A percentile compares a stretch with the other conserved stretches of the same genome.
Evolutionary conservation across 2,113 vertebrate species (phyloP).

Genomic region (Tachycineta bicolor): DNA sequence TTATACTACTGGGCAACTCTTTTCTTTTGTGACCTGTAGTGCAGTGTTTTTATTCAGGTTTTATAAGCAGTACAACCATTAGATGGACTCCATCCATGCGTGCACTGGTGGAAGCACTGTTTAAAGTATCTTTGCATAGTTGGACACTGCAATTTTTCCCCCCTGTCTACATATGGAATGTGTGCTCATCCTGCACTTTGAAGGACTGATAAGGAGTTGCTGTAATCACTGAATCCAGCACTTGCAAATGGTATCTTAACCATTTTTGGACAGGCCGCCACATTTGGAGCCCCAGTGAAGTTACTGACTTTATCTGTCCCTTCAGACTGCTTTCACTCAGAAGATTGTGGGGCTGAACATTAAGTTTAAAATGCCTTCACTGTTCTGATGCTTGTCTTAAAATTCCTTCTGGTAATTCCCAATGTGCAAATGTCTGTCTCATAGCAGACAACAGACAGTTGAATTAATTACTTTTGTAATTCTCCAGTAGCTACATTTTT

Average conservation of each 20-base stretch:
- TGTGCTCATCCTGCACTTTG: not conserved
- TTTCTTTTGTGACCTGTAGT: not conserved
- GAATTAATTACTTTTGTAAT: not conserved
- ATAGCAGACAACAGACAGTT: not conserved
- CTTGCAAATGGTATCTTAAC: not conserved
- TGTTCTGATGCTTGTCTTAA: not conserved
- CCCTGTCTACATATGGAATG: rapidly evolving
- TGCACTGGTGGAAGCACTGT: not conserved
- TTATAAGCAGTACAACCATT: rapidly evolving
- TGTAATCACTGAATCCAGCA: not conserved
- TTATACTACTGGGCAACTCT: not conserved
- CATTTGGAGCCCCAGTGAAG: rapidly evolving
- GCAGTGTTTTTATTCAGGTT: not conserved
- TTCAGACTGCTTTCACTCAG: not conserved
- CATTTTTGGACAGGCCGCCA: not conserved
- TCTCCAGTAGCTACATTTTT: not conserved
- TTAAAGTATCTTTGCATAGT: not conserved
- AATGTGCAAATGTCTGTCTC: not conserved
- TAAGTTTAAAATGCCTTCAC: not conserved
- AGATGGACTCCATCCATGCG: not conserved
- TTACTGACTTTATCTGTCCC: not conserved
- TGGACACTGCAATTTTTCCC: not conserved
- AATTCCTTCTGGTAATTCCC: not conserved
- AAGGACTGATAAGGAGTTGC: not conserved
- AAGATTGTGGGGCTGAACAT: not conserved